A percentile compares a stretch with the other conserved stretches of the same genome.
phyloP scores from a whole-genome alignment of 2,113 vertebrate species.

The Cyprinus carpio region DNA sequence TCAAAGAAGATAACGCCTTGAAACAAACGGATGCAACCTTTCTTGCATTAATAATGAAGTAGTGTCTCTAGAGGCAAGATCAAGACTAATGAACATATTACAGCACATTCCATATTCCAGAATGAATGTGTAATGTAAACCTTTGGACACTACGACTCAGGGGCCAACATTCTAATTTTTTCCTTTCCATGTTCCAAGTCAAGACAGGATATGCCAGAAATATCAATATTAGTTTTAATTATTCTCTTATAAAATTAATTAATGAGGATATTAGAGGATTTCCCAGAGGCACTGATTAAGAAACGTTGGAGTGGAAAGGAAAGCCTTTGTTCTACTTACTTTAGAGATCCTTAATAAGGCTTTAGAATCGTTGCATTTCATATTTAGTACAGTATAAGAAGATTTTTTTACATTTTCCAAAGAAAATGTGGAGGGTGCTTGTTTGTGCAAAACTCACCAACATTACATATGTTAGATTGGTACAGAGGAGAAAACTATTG shows the following conservation, averaged over 20 bases:
- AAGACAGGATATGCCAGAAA: conserved; percentile 42
- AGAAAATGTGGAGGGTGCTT: too few species aligned
- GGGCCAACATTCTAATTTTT: conserved; percentile 20
- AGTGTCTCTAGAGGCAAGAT: conserved; percentile 48
- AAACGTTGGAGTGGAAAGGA: conserved; percentile 43
- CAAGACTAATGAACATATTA: conserved; percentile 51
- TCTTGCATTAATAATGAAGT: conserved; percentile 35
- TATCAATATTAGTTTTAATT: conserved; percentile 62
- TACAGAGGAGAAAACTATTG: neutral
- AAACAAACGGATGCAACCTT: conserved; percentile 28
- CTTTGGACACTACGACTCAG: conserved; percentile 40
- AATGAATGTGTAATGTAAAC: neutral
- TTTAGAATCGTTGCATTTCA: neutral
- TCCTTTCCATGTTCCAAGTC: conserved; percentile 41
- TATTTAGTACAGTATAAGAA: neutral
- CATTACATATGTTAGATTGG: neutral
- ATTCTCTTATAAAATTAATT: conserved; percentile 66
- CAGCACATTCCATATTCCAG: neutral
- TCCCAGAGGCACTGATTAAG: conserved; percentile 58
- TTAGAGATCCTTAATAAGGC: neutral
- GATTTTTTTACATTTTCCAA: too few species aligned
- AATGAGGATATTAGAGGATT: conserved; percentile 63
- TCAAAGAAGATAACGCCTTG: conserved; percentile 34
- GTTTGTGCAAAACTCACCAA: neutral
- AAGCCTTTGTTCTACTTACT: conserved; percentile 41